phyloP scores from a whole-genome alignment of 2,888 invertebrate species.

The Marasmarcha lunaedactyla region DNA sequence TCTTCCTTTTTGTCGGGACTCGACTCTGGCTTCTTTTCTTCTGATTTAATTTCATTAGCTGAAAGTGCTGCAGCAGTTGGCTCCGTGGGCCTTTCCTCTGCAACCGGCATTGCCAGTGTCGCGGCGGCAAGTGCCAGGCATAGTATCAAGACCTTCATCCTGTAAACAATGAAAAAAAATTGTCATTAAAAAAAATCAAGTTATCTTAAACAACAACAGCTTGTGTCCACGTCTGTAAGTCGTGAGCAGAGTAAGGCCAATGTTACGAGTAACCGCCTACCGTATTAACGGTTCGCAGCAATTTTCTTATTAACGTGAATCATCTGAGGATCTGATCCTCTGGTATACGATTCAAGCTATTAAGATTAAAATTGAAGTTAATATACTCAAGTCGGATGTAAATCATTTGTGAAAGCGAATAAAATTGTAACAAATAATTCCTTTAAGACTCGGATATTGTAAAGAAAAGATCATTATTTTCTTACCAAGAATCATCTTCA shows the following conservation, averaged over 20 bases:
- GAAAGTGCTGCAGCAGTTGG: conserved; percentile 19
- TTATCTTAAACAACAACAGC: conserved; percentile 30
- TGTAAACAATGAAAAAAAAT: conserved; percentile 38
- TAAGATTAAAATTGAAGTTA: conserved; percentile 29
- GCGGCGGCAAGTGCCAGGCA: conserved; percentile 69
- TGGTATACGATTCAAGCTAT: conserved; percentile 28
- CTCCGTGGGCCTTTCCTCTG: conserved; percentile 46
- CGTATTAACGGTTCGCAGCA: conserved; percentile 39
- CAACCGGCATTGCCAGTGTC: conserved; percentile 73
- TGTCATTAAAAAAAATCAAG: conserved; percentile 35
- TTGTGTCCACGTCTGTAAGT: conserved; percentile 43
- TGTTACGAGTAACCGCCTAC: conserved; percentile 45
- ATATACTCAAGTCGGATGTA: conserved; percentile 52
- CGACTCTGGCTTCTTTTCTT: conserved; percentile 18
- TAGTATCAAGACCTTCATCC: conserved; percentile 75
- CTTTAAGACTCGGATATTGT: conserved; percentile 1
- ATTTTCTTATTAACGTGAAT: conserved; percentile 62
- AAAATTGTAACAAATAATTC: conserved; percentile 11
- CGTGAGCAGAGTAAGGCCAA: conserved; percentile 63
- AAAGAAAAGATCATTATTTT: not conserved
- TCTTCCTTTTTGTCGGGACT: not conserved
- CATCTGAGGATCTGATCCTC: conserved; percentile 48
- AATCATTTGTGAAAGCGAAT: conserved; percentile 46
- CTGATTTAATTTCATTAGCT: conserved; percentile 11
- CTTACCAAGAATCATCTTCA: not conserved